phyloP scores from a whole-genome alignment of 2,888 invertebrate species.

The Ochlodes sylvanus region DNA sequence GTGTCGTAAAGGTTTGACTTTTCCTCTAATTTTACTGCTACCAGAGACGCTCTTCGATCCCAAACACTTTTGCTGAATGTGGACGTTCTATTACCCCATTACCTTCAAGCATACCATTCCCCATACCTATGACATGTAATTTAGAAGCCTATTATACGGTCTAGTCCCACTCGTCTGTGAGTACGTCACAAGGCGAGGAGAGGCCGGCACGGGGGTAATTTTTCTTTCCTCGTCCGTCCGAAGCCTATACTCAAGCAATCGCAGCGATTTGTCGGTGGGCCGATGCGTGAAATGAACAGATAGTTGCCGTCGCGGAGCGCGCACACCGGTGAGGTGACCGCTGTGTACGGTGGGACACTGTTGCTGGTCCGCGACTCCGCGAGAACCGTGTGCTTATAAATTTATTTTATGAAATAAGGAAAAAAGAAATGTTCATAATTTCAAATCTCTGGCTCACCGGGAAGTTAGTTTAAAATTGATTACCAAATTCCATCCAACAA shows the following conservation, averaged over 20 bases:
- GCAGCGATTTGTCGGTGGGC: conserved; percentile 47
- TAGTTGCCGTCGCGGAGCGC: conserved; percentile 28
- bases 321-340: conserved; percentile 11
- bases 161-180: neutral
- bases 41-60: too few relatives aligned
- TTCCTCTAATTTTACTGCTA: too few relatives aligned
- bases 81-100: too few relatives aligned
- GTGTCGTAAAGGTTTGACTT: too few relatives aligned
- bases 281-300: conserved; percentile 52
- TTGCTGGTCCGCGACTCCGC: neutral
- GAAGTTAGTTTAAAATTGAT: too few relatives aligned
- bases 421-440: too few relatives aligned
- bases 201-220: neutral
- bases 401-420: too few relatives aligned
- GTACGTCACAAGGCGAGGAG: neutral
- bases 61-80: too few relatives aligned
- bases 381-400: neutral
- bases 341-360: conserved; percentile 18
- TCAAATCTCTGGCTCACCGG: too few relatives aligned
- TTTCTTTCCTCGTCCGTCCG: neutral
- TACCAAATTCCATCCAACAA: too few relatives aligned
- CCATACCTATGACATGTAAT: neutral
- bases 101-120: too few relatives aligned
- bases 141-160: neutral
- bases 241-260: conserved; percentile 17